These are phyloP conservation scores for Petrophora chlorosata DNA, from an alignment of 2,888 invertebrate genomes.

Conservation along the genomic window DNA sequence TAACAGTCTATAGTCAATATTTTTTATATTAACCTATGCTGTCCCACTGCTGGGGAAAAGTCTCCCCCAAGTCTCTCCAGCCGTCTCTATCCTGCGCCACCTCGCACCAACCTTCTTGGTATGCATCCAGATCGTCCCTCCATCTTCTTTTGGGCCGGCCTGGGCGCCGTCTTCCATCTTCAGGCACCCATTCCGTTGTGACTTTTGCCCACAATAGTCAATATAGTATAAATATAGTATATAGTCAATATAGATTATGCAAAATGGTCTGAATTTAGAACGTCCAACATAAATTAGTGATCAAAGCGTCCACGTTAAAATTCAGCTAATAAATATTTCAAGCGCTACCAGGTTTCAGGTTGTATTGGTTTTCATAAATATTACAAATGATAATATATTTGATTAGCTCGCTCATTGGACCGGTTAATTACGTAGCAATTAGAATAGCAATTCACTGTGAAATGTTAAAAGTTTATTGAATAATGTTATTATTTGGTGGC, in stretches of 20 bases:
- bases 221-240: no score
- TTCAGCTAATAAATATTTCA: conserved; percentile 12
- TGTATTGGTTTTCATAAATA: conserved; percentile 19
- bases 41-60: no score
- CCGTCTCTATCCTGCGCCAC: no score
- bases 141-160: no score
- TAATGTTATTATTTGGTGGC: not conserved
- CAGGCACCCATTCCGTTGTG: no score
- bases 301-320: not conserved
- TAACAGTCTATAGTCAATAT: no score
- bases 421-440: conserved; percentile 25
- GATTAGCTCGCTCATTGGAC: conserved; percentile 19
- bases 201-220: no score
- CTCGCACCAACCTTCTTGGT: no score
- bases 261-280: not conserved
- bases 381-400: conserved; percentile 18
- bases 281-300: not conserved
- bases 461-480: conserved; percentile 5
- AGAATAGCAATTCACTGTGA: conserved; percentile 12
- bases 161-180: no score
- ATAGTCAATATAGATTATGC: not conserved
- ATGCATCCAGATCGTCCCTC: no score
- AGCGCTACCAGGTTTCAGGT: not conserved
- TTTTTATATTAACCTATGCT: no score
- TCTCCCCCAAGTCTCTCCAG: no score